These are phyloP conservation scores for Gambusia affinis DNA, from an alignment of 2,113 vertebrate species.

Conservation along the genomic window DNA sequence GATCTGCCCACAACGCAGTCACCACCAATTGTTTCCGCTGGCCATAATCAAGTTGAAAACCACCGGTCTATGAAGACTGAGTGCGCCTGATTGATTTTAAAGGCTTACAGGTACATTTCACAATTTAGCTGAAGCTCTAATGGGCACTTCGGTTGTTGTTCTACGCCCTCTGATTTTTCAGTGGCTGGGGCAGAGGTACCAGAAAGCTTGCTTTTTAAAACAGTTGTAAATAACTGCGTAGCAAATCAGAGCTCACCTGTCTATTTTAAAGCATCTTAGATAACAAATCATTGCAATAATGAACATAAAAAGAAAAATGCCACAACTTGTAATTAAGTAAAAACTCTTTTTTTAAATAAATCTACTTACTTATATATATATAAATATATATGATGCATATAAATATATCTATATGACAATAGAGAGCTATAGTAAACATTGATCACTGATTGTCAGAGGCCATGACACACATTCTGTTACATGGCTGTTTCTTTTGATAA, in stretches of 20 bases:
- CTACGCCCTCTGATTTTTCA: constrained; percentile 50
- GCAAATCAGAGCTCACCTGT: constrained; percentile 90
- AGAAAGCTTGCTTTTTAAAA: constrained; percentile 97
- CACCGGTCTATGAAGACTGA: constrained; percentile 11
- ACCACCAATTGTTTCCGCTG: not conserved
- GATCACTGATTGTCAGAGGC: constrained; percentile 74
- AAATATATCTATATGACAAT: constrained; percentile 59
- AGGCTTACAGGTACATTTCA: constrained; percentile 24
- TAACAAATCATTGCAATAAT: constrained; percentile 99
- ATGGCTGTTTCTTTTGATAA: constrained; percentile 75
- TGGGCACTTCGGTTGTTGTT: constrained; percentile 49
- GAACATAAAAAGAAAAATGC: constrained; percentile 86
- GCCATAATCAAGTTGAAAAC: constrained; percentile 15
- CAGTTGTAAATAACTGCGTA: constrained; percentile 93
- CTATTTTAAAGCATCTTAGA: constrained; percentile 98
- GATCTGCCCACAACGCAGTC: not conserved
- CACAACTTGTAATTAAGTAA: constrained; percentile 91
- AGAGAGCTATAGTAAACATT: constrained; percentile 74
- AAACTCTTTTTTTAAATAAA: constrained; percentile 86
- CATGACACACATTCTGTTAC: constrained; percentile 74
- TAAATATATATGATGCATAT: constrained; percentile 73
- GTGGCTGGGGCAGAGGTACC: constrained; percentile 58
- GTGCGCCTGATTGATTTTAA: constrained; percentile 34
- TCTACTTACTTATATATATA: constrained; percentile 70
- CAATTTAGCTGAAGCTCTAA: constrained; percentile 17